Conservation (phyloP, 2,888 invertebrate species). For the Scelioninae gen. 1 region DNA sequence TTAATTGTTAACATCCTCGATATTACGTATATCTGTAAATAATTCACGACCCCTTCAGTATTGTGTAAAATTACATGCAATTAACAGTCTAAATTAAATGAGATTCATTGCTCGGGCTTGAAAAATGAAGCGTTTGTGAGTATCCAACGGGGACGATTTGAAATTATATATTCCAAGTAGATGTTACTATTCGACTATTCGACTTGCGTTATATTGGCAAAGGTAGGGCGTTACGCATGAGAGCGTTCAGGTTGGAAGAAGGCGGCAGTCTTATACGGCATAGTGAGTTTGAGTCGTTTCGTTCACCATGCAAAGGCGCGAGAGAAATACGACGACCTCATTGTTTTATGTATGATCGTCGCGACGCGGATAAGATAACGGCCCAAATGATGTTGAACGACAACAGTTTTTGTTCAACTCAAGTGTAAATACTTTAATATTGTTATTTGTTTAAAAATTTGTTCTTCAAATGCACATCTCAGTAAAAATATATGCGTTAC, state of each 20-base stretch:
- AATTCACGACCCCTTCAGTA: constrained; percentile 17
- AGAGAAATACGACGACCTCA: constrained; percentile 82
- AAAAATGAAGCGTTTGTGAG: constrained; percentile 32
- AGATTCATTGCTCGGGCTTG: constrained; percentile 28
- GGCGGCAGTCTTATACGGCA: constrained; percentile 77
- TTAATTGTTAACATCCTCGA: constrained; percentile 8
- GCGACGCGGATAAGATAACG: constrained; percentile 78
- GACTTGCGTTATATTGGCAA: constrained; percentile 78
- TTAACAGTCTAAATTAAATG: constrained; percentile 40
- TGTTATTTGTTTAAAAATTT: constrained; percentile 1
- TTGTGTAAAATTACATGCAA: constrained; percentile 41
- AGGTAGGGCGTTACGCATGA: constrained; percentile 84
- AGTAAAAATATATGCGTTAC: no score
- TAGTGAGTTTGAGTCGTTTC: constrained; percentile 78
- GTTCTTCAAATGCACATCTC: not conserved
- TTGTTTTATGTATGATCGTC: constrained; percentile 76
- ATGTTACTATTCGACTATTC: constrained; percentile 71
- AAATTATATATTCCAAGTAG: constrained; percentile 66
- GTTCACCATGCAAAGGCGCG: constrained; percentile 79
- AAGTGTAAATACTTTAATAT: constrained; percentile 34
- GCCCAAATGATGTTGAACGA: constrained; percentile 62
- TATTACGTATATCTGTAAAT: constrained; percentile 24
- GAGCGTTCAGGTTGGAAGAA: constrained; percentile 78
- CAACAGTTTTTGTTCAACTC: constrained; percentile 40
- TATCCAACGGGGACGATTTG: constrained; percentile 26